These are phyloP conservation scores for Echeneis naucrates DNA, from an alignment of 2,797 vertebrate species.

Conservation along the genomic window DNA sequence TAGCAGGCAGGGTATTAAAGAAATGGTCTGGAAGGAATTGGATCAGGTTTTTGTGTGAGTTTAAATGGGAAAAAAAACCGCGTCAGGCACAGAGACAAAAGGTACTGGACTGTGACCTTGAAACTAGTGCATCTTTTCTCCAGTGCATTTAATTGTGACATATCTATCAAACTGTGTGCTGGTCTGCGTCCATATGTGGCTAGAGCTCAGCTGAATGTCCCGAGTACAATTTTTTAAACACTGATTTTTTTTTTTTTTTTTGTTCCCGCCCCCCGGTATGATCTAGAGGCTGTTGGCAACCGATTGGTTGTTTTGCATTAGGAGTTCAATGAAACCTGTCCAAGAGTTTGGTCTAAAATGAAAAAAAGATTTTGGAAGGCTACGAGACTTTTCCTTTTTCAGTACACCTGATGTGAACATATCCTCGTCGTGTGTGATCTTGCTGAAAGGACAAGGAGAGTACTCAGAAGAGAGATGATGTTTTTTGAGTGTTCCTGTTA, in stretches of 20 bases:
- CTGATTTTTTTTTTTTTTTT: constrained; percentile 45
- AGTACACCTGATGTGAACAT: constrained; percentile 43
- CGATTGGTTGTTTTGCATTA: constrained; percentile 45
- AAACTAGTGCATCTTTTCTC: constrained; percentile 25
- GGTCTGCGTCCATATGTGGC: constrained; percentile 43
- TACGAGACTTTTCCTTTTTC: constrained; percentile 45
- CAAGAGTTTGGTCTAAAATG: constrained; percentile 25
- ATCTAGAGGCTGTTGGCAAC: constrained; percentile 45
- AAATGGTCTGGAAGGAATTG: constrained; percentile 1
- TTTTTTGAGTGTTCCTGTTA: constrained; percentile 62
- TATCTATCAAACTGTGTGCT: constrained; percentile 31
- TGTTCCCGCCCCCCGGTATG: no score
- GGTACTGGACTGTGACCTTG: constrained; percentile 37
- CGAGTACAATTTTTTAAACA: constrained; percentile 25
- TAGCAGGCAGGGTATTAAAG: neutral
- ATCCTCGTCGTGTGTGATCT: constrained; percentile 42
- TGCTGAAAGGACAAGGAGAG: constrained; percentile 44
- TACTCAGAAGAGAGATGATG: constrained; percentile 39
- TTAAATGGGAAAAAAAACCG: constrained; percentile 7
- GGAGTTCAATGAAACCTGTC: constrained; percentile 32
- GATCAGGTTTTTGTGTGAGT: constrained; percentile 20
- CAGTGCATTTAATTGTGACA: constrained; percentile 27
- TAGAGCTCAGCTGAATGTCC: constrained; percentile 54
- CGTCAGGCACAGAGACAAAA: constrained; percentile 43
- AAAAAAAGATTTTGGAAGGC: constrained; percentile 33